phyloP scores from a whole-genome alignment of 2,888 invertebrate species.

The Odiellus spinosus region DNA sequence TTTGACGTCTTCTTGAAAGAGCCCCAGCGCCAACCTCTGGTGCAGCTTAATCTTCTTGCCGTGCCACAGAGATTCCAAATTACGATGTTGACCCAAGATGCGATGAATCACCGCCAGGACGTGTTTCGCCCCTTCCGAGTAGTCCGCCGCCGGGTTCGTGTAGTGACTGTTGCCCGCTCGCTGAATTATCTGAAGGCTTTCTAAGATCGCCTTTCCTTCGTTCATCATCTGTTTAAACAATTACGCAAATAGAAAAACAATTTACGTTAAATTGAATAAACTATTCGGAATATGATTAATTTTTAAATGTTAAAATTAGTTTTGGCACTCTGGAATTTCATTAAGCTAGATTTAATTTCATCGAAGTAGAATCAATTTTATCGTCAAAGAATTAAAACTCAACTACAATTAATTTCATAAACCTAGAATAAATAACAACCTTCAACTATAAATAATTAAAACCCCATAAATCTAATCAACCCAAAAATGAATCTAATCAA shows the following conservation, averaged over 20 bases:
- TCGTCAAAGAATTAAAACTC: too few species aligned
- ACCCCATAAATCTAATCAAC: too few species aligned
- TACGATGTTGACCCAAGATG: conserved; percentile 83
- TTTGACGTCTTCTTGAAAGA: conserved; percentile 94
- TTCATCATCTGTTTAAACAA: conserved; percentile 31
- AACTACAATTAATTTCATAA: too few species aligned
- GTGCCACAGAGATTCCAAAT: conserved; percentile 86
- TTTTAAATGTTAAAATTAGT: too few species aligned
- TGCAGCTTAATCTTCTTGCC: conserved; percentile 86
- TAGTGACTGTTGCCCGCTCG: conserved; percentile 42
- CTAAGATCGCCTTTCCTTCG: conserved; percentile 34
- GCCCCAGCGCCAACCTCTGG: conserved; percentile 70
- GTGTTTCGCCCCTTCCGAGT: conserved; percentile 87
- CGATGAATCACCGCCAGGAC: conserved; percentile 92
- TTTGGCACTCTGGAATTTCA: too few species aligned
- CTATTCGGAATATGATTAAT: too few species aligned
- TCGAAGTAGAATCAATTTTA: too few species aligned
- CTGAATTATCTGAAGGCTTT: conserved; percentile 24
- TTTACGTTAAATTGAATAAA: too few species aligned
- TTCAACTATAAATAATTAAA: too few species aligned
- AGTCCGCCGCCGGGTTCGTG: conserved; percentile 81
- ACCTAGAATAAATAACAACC: too few species aligned
- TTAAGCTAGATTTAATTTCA: too few species aligned
- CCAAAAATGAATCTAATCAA: too few species aligned
- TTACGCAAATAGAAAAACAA: conserved; percentile 8